These are phyloP conservation scores for Indicator maculatus DNA, from an alignment of 2,113 vertebrate genomes.

Conservation along the genomic window DNA sequence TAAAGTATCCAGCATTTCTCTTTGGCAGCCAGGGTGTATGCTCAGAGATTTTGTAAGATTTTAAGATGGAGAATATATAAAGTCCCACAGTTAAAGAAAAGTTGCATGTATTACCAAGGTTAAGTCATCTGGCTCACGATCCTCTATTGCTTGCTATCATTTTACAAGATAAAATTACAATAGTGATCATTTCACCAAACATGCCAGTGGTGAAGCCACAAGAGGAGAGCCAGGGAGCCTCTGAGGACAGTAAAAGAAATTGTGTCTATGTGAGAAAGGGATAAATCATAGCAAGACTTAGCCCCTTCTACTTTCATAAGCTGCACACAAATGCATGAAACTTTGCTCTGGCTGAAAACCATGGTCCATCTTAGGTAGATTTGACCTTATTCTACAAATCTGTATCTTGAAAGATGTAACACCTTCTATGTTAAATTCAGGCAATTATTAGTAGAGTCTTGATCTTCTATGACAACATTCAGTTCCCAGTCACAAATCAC, in stretches of 20 bases:
- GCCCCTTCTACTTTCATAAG: neutral
- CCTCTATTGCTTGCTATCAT: neutral
- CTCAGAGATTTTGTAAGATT: neutral
- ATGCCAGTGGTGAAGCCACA: neutral
- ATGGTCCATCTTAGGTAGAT: neutral
- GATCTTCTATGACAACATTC: constrained; percentile 21
- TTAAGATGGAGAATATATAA: neutral
- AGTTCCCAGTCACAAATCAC: constrained; percentile 60
- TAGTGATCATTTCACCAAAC: neutral
- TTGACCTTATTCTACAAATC: constrained; percentile 21
- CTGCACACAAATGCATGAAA: neutral
- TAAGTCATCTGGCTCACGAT: neutral
- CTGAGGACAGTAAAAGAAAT: neutral
- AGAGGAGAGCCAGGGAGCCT: neutral
- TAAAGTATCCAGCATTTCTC: neutral
- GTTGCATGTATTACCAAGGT: neutral
- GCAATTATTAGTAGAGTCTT: neutral
- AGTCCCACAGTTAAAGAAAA: neutral
- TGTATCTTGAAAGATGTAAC: neutral
- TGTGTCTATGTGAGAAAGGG: neutral
- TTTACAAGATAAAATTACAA: neutral
- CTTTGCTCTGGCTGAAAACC: neutral
- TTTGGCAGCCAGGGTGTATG: neutral
- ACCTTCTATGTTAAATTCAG: constrained; percentile 11
- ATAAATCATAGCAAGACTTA: neutral